Evolutionary conservation across 2,888 invertebrate genomes (phyloP), one percentile per base, ranked within the genome.

Genomic region (Amphipoea lucens): DNA sequence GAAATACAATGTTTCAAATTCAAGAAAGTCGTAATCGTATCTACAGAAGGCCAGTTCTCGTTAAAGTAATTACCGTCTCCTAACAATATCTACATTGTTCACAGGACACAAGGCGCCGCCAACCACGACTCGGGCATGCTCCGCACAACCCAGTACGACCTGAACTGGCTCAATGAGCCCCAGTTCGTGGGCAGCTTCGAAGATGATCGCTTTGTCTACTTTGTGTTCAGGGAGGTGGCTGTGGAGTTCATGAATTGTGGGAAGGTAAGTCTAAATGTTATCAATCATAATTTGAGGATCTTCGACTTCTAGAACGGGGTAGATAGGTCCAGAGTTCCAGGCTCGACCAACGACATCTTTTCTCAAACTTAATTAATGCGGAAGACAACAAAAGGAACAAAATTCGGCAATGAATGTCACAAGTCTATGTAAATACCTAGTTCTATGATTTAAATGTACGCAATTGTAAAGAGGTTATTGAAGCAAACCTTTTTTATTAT

Each of bases 191-290:
- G 98, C 63, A 98, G 98, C 81, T 99, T 99, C 92, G 99, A 99
- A 94, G 98, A 98, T 63, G 98, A 98, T 72, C 97, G 98, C 89
- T 99, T 98, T 94, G 98, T 99, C 0, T 99, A 99, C 93, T 99
- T 99, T 94, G 97, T 99, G 85, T 99, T 99, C 93, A 97, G 99
- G 79, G 99, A 99, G 94, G 97, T 98, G 36, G 99, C 99, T 29
- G 98, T 99, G 23, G 99, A 99, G 94, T 98, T 98, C 94, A 98
- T 99, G 94, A 99, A 99, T 93, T 99, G 99, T 94, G 99, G 99
- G 89, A 99, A 99, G 98, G 99, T 98, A 74, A 89, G 86, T 29
- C 3, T 17, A 20, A 2, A 36, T 9, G 17, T 63, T 62, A 62
- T 29, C 5, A 62, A 29, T 62, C 5, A 62, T 62, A 29, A 29